Evolutionary conservation across 2,888 invertebrate genomes (phyloP), one percentile per base, ranked within the genome.

Genomic region (Pandemis cinnamomeana): DNA sequence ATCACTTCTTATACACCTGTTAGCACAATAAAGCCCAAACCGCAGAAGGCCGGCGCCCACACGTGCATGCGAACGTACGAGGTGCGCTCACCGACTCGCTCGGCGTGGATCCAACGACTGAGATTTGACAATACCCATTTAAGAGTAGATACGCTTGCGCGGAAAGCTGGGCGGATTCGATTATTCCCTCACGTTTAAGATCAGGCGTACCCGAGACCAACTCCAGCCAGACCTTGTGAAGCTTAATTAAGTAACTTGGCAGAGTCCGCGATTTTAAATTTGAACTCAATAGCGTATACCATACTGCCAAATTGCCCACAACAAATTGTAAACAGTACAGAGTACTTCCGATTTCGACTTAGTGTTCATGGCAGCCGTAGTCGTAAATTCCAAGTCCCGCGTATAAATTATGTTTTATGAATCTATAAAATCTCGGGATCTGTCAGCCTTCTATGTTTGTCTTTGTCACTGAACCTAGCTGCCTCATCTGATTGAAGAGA

Each of bases 1-100:
- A 75, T 70, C 72, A 48, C 71, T 62, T 51, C 66, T 67, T 69
- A 58, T 72, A 66, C 71, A 68, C 67, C 71, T 75, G 75, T 69
- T 64, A 72, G 55, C 69, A 68, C 67, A 62, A 68, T 75, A 71
- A 64, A 71, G 75, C 20, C 58, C 27, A 71, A 51, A 61, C 46
- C 7, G n/a, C 51, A 46, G 66, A 71, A 74, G 74, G 74, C 67
- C 71, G 55, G 60, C 69, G 72, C 68, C 68, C 67, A 63, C 69
- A 27, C 71, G 42, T 11, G 20, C 41, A 7, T 41, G 0, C 10
- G 15, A 41, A 15, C 20, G 6, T 44, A n/a, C 10, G 36, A 46
- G 55, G n/a, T 46, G 55, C 41, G n/a, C 46, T 48, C 63, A 15
- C 70, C 67, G 60, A 58, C 72, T 41, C 62, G 61, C 42, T 51